Percentiles rank a stretch among this genome's conserved stretches.
phyloP scores from a whole-genome alignment of 2,888 invertebrate genomes.

The Tenthredo notha region DNA sequence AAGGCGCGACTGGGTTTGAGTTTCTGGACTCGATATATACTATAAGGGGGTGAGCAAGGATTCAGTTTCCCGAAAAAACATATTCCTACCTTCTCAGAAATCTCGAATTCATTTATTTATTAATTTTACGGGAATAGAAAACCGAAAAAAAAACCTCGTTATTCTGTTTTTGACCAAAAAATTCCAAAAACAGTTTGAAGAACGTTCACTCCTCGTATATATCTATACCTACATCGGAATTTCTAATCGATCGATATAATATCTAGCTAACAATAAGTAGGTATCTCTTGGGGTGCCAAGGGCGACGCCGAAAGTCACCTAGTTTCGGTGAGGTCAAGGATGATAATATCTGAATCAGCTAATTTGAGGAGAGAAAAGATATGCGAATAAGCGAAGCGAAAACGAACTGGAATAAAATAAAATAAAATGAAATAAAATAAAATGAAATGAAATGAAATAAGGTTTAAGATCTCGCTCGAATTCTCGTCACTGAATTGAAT shows the following conservation, averaged over 20 bases:
- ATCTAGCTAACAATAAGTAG: background rate
- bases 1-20: constrained; percentile 54
- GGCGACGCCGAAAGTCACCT: constrained; percentile 37
- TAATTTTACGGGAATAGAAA: background rate
- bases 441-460: constrained; percentile 7
- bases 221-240: background rate
- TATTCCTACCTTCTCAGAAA: background rate
- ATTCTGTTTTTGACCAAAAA: background rate
- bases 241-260: background rate
- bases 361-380: constrained; percentile 12
- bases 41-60: constrained; percentile 56
- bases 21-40: constrained; percentile 15
- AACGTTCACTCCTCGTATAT: background rate
- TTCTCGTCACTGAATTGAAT: background rate
- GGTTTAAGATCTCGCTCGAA: background rate
- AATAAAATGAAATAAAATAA: background rate
- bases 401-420: background rate
- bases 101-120: background rate
- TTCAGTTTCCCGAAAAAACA: background rate
- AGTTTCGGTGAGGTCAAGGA: constrained; percentile 48
- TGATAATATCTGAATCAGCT: background rate
- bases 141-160: background rate
- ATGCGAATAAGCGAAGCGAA: background rate
- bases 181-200: too few species aligned
- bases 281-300: constrained; percentile 22